Percentiles rank a stretch among this genome's conserved stretches.
phyloP scores from a whole-genome alignment of 2,797 vertebrate genomes.

The Lepidocolaptes lacrymiger region DNA sequence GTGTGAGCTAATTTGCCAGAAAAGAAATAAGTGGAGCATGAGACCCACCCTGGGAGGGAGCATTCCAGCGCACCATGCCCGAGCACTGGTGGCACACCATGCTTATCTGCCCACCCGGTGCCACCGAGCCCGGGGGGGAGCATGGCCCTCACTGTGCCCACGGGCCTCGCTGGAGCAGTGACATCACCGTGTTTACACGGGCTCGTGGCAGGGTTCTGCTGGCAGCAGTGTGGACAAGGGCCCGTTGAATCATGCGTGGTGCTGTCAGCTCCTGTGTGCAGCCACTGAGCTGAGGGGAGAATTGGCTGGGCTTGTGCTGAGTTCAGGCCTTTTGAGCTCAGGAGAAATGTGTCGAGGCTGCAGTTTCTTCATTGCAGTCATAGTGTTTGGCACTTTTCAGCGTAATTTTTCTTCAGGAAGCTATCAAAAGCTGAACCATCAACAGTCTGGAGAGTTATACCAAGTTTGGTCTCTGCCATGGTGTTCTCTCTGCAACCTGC shows the following conservation, averaged over 20 bases:
- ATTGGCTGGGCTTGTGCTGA: constrained; percentile 49
- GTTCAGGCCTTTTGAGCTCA: constrained; percentile 40
- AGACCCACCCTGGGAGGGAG: fast-evolving
- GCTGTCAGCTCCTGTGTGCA: constrained; percentile 40
- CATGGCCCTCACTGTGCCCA: neutral
- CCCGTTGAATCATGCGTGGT: neutral
- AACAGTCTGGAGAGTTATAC: constrained; percentile 6
- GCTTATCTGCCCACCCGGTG: fast-evolving
- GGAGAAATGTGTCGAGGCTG: constrained; percentile 49
- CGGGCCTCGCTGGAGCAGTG: neutral
- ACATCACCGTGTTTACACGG: constrained; percentile 47
- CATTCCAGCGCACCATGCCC: fast-evolving
- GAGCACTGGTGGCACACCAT: too few species aligned
- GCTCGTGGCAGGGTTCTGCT: constrained; percentile 30
- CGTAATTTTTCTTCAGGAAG: constrained; percentile 71
- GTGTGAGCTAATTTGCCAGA: neutral
- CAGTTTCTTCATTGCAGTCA: constrained; percentile 50
- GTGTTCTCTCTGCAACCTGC: neutral
- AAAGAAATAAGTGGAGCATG: neutral
- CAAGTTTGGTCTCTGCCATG: neutral
- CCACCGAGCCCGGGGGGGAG: neutral
- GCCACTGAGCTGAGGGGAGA: constrained; percentile 21
- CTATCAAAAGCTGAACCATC: constrained; percentile 55
- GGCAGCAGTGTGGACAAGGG: constrained; percentile 28
- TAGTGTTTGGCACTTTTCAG: constrained; percentile 57